These are phyloP conservation scores for Mico argentatus DNA, from an alignment of 2,797 vertebrate species.

Conservation along the genomic window DNA sequence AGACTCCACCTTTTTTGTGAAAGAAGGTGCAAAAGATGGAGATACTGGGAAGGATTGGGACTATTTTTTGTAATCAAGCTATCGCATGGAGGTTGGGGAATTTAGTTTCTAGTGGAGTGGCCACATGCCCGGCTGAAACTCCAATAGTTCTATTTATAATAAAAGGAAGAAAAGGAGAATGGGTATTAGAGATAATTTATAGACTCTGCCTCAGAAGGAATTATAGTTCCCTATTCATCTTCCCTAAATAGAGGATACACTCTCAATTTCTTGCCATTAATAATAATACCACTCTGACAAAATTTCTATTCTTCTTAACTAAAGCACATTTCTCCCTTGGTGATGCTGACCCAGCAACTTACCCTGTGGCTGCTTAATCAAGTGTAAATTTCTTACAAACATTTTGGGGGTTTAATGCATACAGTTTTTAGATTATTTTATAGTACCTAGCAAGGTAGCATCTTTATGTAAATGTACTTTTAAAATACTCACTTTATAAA, in stretches of 20 bases:
- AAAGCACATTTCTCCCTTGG: background rate
- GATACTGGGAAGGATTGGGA: background rate
- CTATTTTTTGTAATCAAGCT: background rate
- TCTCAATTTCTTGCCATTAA: slow-evolving; percentile 7
- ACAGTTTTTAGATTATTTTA: background rate
- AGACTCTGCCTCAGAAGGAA: slow-evolving; percentile 25
- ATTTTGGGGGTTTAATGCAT: background rate
- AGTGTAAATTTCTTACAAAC: slow-evolving; percentile 23
- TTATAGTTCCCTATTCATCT: slow-evolving; percentile 27
- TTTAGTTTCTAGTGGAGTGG: background rate
- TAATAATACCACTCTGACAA: background rate
- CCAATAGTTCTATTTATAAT: background rate
- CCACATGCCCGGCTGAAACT: background rate
- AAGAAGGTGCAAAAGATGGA: background rate
- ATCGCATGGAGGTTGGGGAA: background rate
- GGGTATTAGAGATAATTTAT: slow-evolving; percentile 28
- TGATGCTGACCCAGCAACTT: background rate
- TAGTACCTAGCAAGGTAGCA: background rate
- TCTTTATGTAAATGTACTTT: background rate
- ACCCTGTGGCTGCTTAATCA: background rate
- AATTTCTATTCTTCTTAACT: slow-evolving; percentile 7
- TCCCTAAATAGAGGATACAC: background rate
- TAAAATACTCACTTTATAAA: background rate
- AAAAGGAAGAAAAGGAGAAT: background rate
- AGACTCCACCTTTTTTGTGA: background rate